These are phyloP conservation scores for Troides helena DNA, from an alignment of 2,888 invertebrate genomes.

Conservation along the genomic window DNA sequence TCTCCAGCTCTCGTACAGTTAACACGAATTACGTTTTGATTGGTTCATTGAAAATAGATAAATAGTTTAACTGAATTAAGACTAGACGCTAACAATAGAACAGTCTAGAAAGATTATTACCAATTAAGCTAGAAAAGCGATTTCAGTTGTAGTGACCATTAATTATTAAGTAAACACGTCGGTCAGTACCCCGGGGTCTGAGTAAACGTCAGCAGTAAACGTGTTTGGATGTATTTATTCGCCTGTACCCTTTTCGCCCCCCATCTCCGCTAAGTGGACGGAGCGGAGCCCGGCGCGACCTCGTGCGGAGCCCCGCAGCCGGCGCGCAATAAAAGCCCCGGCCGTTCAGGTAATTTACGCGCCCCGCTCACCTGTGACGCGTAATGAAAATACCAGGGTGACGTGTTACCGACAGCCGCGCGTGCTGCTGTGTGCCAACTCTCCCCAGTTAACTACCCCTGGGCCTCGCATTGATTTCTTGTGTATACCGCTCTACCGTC, in stretches of 20 bases:
- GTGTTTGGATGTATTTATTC: slow-evolving; percentile 25
- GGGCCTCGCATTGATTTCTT: slow-evolving; percentile 31
- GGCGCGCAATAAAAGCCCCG: slow-evolving; percentile 53
- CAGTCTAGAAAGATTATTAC: no score
- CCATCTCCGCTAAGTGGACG: slow-evolving; percentile 24
- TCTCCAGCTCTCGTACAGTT: no score
- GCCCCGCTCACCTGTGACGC: slow-evolving; percentile 56
- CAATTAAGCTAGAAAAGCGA: no score
- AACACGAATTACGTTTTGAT: no score
- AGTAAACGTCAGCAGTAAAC: slow-evolving; percentile 28
- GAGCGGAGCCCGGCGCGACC: slow-evolving; percentile 31
- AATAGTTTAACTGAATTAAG: no score
- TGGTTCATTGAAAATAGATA: no score
- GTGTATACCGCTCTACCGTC: background rate
- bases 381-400: slow-evolving; percentile 58
- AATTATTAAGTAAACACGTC: background rate
- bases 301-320: slow-evolving; percentile 37
- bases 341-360: slow-evolving; percentile 29
- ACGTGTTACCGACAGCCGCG: slow-evolving; percentile 31
- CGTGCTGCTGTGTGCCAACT: background rate
- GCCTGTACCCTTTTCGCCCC: slow-evolving; percentile 24
- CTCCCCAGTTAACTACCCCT: slow-evolving; percentile 36
- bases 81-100: no score
- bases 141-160: background rate
- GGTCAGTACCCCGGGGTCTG: background rate